Conservation (phyloP, 2,888 invertebrate species). For the Drosophila flavopinicola region DNA sequence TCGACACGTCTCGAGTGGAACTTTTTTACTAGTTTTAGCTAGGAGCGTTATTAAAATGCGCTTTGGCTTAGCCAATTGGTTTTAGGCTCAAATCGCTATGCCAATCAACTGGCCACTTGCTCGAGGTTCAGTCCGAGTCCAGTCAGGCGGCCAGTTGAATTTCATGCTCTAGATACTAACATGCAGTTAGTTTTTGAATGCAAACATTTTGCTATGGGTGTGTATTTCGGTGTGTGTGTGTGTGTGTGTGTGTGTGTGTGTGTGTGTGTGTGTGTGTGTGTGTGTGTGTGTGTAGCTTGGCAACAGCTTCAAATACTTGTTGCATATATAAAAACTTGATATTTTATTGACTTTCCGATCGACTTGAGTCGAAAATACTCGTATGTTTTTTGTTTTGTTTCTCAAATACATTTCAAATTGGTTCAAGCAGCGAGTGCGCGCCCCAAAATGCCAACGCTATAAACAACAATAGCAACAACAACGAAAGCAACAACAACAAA, state of each 20-base stretch:
- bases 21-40: not conserved
- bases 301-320: slow-evolving; percentile 46
- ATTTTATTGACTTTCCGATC: slow-evolving; percentile 73
- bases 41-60: slow-evolving; percentile 24
- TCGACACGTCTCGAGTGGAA: not conserved
- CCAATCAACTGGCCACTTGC: slow-evolving; percentile 63
- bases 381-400: slow-evolving; percentile 7
- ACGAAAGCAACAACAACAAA: slow-evolving; percentile 13
- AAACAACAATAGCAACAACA: slow-evolving; percentile 21
- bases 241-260: not conserved
- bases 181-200: slow-evolving; percentile 55
- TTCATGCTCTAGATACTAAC: slow-evolving; percentile 77
- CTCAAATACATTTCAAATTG: slow-evolving; percentile 51
- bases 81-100: slow-evolving; percentile 39
- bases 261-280: slow-evolving; percentile 14
- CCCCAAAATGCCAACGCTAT: slow-evolving; percentile 59
- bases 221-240: not conserved
- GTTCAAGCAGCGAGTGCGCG: slow-evolving; percentile 49
- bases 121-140: slow-evolving; percentile 34
- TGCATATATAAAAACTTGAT: slow-evolving; percentile 66
- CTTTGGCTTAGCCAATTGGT: slow-evolving; percentile 45
- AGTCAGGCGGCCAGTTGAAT: slow-evolving; percentile 61
- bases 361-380: slow-evolving; percentile 46
- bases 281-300: slow-evolving; percentile 28
- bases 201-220: slow-evolving; percentile 23